Conservation (phyloP, 2,113 vertebrate genomes). For the Alethe diademata region DNA sequence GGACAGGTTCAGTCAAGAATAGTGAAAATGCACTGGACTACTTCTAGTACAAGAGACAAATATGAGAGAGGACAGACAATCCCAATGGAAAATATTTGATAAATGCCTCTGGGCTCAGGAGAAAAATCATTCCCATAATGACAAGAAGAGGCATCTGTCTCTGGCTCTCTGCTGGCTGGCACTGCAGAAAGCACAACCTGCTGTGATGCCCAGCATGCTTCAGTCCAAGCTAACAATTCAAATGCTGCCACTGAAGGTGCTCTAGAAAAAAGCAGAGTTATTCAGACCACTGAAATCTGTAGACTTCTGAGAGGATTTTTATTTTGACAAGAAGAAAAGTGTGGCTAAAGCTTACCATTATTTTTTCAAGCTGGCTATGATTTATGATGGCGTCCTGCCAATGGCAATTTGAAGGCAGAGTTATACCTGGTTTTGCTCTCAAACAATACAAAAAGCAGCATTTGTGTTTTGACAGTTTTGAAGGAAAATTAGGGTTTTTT, state of each 20-base stretch:
- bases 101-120: not conserved
- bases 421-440: conserved; percentile 30
- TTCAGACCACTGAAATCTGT: not conserved
- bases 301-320: not conserved
- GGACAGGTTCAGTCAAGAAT: not conserved
- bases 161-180: not conserved
- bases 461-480: not conserved
- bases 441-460: not conserved
- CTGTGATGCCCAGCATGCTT: rapidly evolving
- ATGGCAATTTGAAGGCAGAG: not conserved
- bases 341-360: not conserved
- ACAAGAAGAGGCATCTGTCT: not conserved
- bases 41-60: not conserved
- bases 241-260: not conserved
- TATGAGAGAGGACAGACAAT: not conserved
- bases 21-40: not conserved
- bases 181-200: rapidly evolving
- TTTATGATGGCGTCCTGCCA: conserved; percentile 25
- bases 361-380: not conserved
- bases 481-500: not conserved
- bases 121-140: not conserved
- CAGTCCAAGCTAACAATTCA: not conserved
- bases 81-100: not conserved
- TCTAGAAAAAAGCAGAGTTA: not conserved
- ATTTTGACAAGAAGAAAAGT: not conserved